These are phyloP conservation scores for Oryzias dopingdopingensis DNA, from an alignment of 2,797 vertebrate genomes.

Conservation along the genomic window DNA sequence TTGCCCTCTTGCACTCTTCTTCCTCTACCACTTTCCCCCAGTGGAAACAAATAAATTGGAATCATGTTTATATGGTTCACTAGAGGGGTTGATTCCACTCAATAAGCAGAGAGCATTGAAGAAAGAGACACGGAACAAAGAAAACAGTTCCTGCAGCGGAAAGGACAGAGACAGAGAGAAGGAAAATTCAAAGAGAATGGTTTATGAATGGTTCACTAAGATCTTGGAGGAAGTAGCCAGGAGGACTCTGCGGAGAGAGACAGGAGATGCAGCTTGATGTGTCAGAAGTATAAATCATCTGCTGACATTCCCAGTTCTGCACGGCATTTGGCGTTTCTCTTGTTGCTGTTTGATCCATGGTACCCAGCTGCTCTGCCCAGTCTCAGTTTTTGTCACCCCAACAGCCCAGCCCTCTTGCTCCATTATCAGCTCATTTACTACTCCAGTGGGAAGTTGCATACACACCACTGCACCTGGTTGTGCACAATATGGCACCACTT, in stretches of 20 bases:
- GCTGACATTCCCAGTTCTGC: conserved; percentile 14
- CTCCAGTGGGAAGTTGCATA: conserved; percentile 67
- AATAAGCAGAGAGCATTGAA: conserved; percentile 48
- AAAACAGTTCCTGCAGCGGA: conserved; percentile 8
- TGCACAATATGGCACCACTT: conserved; percentile 80
- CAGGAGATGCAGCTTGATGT: conserved; percentile 8
- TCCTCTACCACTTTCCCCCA: conserved; percentile 37
- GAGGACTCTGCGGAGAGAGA: conserved; percentile 9
- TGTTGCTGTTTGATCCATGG: conserved; percentile 65
- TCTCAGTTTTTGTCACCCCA: conserved; percentile 52
- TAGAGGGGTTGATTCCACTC: conserved; percentile 35
- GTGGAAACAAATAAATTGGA: conserved; percentile 61
- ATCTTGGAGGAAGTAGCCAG: conserved; percentile 15
- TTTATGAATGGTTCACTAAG: conserved; percentile 29
- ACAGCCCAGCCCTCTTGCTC: conserved; percentile 64
- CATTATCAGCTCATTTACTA: conserved; percentile 75
- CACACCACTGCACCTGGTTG: conserved; percentile 71
- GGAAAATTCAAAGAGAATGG: conserved; percentile 22
- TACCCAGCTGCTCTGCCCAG: conserved; percentile 62
- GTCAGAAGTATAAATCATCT: conserved; percentile 27
- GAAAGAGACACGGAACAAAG: conserved; percentile 27
- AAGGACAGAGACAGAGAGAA: conserved; percentile 16
- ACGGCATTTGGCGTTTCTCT: conserved; percentile 28
- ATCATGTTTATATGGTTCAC: conserved; percentile 56
- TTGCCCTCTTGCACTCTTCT: conserved; percentile 48